Evolutionary conservation across 1,140 invertebrate species (phyloP).

Genomic region (Drosophila pseudoobscura): DNA sequence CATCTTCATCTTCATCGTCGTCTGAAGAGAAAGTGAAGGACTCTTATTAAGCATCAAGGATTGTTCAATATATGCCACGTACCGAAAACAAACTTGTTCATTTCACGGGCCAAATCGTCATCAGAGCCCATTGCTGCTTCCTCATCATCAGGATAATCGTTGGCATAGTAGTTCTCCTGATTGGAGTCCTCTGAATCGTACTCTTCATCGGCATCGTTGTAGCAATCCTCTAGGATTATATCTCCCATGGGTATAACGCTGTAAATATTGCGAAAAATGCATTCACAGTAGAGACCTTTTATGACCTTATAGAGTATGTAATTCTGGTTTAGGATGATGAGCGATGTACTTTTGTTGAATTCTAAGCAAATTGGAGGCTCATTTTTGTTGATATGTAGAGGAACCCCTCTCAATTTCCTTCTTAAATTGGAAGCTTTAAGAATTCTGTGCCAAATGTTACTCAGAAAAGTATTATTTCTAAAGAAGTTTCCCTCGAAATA

Average conservation of each 20-base stretch:
- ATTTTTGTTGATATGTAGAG: too few species aligned
- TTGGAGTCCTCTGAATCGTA: constrained; percentile 85
- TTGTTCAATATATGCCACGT: constrained; percentile 7
- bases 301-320: too few species aligned
- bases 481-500: too few species aligned
- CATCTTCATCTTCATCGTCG: constrained; percentile 67
- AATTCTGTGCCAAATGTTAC: too few species aligned
- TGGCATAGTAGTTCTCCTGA: constrained; percentile 84
- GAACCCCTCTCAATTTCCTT: too few species aligned
- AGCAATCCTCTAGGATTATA: constrained; percentile 65
- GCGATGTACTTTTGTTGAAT: too few species aligned
- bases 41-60: not conserved
- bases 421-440: too few species aligned
- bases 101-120: constrained; percentile 62
- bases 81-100: constrained; percentile 77
- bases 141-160: constrained; percentile 85
- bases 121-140: constrained; percentile 70
- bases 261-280: not conserved
- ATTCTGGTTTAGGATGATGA: too few species aligned
- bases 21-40: constrained; percentile 23
- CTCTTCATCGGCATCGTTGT: constrained; percentile 63
- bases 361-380: too few species aligned
- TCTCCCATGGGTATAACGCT: constrained; percentile 56
- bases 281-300: not conserved
- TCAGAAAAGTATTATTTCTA: too few species aligned